phyloP scores from a whole-genome alignment of 2,888 invertebrate species.

The Eupithecia abbreviata region DNA sequence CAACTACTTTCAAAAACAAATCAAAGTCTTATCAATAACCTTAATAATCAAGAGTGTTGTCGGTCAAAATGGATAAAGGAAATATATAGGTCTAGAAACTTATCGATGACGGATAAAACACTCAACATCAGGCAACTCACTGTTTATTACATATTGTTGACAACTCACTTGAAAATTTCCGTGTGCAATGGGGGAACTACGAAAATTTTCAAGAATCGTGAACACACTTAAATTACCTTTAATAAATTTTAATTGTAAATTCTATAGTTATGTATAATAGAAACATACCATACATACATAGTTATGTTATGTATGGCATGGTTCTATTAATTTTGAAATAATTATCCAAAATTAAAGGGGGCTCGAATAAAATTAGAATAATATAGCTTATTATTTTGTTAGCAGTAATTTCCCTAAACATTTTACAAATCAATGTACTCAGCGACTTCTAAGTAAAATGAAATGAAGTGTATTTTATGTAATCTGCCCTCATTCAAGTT shows the following conservation, averaged over 20 bases:
- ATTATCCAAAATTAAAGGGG: no score
- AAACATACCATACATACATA: no score
- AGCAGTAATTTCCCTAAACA: no score
- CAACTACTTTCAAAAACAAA: background rate
- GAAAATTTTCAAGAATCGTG: background rate
- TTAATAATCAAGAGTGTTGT: background rate
- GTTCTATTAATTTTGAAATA: no score
- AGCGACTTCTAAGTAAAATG: background rate
- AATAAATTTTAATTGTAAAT: no score
- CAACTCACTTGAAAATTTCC: background rate
- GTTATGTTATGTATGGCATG: no score
- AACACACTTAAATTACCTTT: no score
- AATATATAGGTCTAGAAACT: constrained; percentile 4
- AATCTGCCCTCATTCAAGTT: background rate
- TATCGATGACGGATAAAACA: constrained; percentile 21
- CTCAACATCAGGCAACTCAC: constrained; percentile 10
- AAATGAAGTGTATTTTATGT: no score
- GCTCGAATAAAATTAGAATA: no score
- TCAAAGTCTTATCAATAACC: constrained; percentile 12
- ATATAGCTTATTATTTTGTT: no score
- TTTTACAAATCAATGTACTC: background rate
- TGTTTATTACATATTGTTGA: background rate
- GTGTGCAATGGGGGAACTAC: no score
- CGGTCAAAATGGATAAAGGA: constrained; percentile 23
- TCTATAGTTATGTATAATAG: no score